Base-by-base conservation (phyloP, 2,113 vertebrate genomes). In the Oreotrochilus melanogaster region DNA sequence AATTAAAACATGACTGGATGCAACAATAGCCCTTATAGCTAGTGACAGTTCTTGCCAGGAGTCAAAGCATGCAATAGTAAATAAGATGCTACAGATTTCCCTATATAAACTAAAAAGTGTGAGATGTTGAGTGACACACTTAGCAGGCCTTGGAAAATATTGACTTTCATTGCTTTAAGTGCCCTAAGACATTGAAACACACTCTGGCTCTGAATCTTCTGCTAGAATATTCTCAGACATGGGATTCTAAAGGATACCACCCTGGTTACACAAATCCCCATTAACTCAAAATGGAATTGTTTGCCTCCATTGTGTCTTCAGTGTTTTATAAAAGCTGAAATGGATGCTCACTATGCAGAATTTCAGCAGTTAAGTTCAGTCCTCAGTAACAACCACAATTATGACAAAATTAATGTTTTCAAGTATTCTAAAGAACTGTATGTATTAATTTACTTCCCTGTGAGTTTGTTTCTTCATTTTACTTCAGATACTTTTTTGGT, bases 401-500 rank as follows among this genome's bases (percentile, higher is more conserved):
- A 86, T 33, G 76, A 86, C 8, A 54, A 75, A 86, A 81, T 43
- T 0, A 86, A 69, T 3, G 3, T 37, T 22, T 71, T 87, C 1
- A 1, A 10, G 6, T 56, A 39, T 57, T 75, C 43, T 72, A 14
- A 48, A 75, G 39, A 89, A n/a, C 11, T 45, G 9, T 25, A 78
- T 19, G 5, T 61, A 43, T 92, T 85, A 85, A 47, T 66, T 91
- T 70, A 71, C 78, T 78, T 80, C 60, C 62, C 57, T 93, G 17
- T 35, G 94, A 72, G 64, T 92, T 86, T 54, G 28, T 39, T 43
- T 56, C 18, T 84, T 54, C 4, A 0, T 51, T 72, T 95, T 87
- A 91, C 71, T 94, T 97, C 43, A 82, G 62, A 74, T 31, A 42
- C 6, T 17, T 86, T 62, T 79, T 85, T 86, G 6, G 8, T 93